Percentiles rank a stretch among this genome's conserved stretches.
Conservation (phyloP, 2,113 vertebrate species). For the Bettongia penicillata region DNA sequence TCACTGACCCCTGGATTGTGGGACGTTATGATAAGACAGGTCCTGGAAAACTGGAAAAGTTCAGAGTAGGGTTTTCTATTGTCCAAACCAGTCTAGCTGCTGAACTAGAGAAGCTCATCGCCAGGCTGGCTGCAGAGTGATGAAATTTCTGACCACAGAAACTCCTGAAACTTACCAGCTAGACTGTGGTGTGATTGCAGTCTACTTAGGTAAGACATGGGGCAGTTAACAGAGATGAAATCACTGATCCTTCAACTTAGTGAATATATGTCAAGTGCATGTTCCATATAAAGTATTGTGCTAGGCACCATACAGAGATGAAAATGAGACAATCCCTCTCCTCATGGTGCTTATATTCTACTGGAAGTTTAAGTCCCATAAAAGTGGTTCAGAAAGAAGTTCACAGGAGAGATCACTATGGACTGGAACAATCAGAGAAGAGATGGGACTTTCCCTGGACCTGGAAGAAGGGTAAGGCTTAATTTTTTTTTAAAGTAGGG, state of each 20-base stretch:
- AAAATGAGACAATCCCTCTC: neutral
- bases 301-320: neutral
- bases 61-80: neutral
- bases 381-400: neutral
- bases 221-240: neutral
- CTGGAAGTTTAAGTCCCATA: conserved; percentile 3
- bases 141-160: neutral
- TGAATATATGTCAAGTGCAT: neutral
- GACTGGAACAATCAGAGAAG: neutral
- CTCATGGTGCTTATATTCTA: neutral
- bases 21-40: neutral
- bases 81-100: neutral
- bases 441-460: neutral
- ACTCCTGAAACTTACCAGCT: neutral
- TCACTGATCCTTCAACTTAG: neutral
- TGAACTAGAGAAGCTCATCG: neutral
- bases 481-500: neutral
- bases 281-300: neutral
- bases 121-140: neutral
- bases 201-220: neutral
- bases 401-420: neutral
- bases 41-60: neutral
- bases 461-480: neutral
- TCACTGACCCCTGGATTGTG: neutral
- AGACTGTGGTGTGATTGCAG: neutral